Base-by-base conservation (phyloP, 2,888 invertebrate species). In the Euzetes globulus region DNA sequence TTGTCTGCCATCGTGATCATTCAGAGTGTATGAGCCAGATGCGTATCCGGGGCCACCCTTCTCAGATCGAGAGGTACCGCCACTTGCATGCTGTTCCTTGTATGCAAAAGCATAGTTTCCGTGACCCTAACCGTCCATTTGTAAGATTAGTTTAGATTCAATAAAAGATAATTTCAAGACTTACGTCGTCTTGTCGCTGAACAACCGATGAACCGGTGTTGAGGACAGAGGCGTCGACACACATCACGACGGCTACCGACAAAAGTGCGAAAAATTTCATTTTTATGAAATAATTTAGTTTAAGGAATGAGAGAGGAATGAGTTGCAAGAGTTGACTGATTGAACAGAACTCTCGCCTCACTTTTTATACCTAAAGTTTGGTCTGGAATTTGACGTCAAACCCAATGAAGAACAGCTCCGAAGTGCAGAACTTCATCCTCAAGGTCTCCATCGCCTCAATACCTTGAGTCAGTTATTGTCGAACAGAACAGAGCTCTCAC, bases 91-190 rank as follows among this genome's bases (percentile, higher is more conserved):
- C 41, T 76, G 76, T 71, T 78, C 78, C 11, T 76, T 74, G 71
- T 78, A 78, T 15, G 75, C 77, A 68, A 78, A 78, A 7, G 74
- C 75, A 29, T 78, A 78, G 72, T 77, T 77, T 11, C 78, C 78
- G 33, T 74, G 52, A 4, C 71, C 71, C 74, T 74, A 68, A 68
- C 15, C 9, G 58, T 13, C 60, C 15, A 22, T 1, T 22, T 9
- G 65, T 50, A 41, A 41, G 13, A 41, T 41, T 13, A 41, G 11
- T 9, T 41, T 13, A 41, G 9, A 41, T 13, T 13, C 7, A 13
- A 13, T 41, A 11, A 13, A 41, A 41, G 13, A 9, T 11, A 41
- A 13, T 41, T 41, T 41, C 11, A 1, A 1, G 41, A 68, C 68
- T 68, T 17, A 63, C 74, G 45, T 74, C 74, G 55, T 74, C 74